Evolutionary conservation across 1,140 invertebrate species (phyloP).

Genomic region (Drosophila parvula): DNA sequence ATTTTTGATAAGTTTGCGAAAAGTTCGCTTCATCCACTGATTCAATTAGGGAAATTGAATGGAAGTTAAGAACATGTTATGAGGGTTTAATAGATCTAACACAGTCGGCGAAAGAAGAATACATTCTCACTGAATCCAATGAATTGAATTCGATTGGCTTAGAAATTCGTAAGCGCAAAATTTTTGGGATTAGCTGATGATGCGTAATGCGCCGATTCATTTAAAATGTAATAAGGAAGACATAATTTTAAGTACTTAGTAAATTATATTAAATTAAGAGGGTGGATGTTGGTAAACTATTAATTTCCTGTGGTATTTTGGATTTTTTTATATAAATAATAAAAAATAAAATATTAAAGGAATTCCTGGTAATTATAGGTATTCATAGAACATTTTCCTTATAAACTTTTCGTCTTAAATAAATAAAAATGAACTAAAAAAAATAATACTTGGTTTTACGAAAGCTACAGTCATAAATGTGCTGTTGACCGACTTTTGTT

Average conservation of each 20-base stretch:
- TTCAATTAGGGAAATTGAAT: slow-evolving; percentile 39
- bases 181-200: too few relatives aligned
- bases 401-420: too few relatives aligned
- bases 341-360: too few relatives aligned
- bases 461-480: not conserved
- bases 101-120: not conserved
- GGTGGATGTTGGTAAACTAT: too few relatives aligned
- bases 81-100: slow-evolving; percentile 2
- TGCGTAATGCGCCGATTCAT: too few relatives aligned
- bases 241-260: too few relatives aligned
- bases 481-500: not conserved
- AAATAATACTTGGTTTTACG: not conserved
- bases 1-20: slow-evolving; percentile 15
- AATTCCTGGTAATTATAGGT: too few relatives aligned
- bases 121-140: not conserved
- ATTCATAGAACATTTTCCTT: too few relatives aligned
- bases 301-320: too few relatives aligned
- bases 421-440: not conserved
- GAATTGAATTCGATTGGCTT: not conserved
- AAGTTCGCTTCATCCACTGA: slow-evolving; percentile 6
- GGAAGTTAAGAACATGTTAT: slow-evolving; percentile 12
- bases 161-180: not conserved
- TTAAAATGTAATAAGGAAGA: too few relatives aligned
- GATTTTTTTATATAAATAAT: too few relatives aligned
- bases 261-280: too few relatives aligned